phyloP scores from a whole-genome alignment of 2,888 invertebrate genomes.

The Drosophila aldrichi region DNA sequence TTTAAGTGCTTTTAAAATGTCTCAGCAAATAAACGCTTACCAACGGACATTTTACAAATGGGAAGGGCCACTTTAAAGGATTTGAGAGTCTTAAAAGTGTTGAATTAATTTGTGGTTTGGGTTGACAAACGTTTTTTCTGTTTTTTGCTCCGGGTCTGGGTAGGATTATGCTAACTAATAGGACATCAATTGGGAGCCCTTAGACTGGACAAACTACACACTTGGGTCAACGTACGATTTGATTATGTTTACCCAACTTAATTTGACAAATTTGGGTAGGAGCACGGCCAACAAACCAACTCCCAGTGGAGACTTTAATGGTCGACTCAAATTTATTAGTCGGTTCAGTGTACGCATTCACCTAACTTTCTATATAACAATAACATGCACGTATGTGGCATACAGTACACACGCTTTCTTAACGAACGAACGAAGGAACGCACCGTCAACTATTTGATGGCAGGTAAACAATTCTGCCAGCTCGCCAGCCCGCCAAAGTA shows the following conservation, averaged over 20 bases:
- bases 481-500: slow-evolving; percentile 54
- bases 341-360: slow-evolving; percentile 11
- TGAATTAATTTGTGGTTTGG: slow-evolving; percentile 31
- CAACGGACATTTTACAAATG: slow-evolving; percentile 25
- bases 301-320: slow-evolving; percentile 36
- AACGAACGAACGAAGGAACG: slow-evolving; percentile 13
- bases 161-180: slow-evolving; percentile 14
- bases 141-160: slow-evolving; percentile 15
- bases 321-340: slow-evolving; percentile 24
- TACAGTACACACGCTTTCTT: slow-evolving; percentile 11
- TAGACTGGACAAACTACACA: slow-evolving; percentile 7
- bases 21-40: slow-evolving; percentile 24
- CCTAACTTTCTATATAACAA: slow-evolving; percentile 12
- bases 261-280: slow-evolving; percentile 54
- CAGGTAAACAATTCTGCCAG: slow-evolving; percentile 57
- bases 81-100: slow-evolving; percentile 19
- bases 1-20: slow-evolving; percentile 13
- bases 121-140: slow-evolving; percentile 3
- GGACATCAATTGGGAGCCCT: slow-evolving; percentile 17
- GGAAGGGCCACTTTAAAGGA: slow-evolving; percentile 3
- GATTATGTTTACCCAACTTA: slow-evolving; percentile 45
- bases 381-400: background rate
- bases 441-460: slow-evolving; percentile 9
- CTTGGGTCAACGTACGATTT: slow-evolving; percentile 56
- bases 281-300: slow-evolving; percentile 22